Evolutionary conservation across 2,888 invertebrate genomes (phyloP).

Genomic region (Lumbricus terrestris): DNA sequence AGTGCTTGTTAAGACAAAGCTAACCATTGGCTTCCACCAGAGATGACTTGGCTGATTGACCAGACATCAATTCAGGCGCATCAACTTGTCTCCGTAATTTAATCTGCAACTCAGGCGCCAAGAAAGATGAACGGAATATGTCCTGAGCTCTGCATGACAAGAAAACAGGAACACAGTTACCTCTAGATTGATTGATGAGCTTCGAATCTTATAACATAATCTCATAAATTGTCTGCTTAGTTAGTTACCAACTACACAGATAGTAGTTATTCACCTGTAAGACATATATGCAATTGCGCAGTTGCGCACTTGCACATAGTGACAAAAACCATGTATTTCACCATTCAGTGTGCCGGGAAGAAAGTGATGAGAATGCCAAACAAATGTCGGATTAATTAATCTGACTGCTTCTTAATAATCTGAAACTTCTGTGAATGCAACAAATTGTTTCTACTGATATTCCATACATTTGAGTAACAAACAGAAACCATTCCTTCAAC

Average conservation of each 20-base stretch:
- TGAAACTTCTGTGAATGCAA: too few relatives aligned
- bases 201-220: neutral
- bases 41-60: neutral
- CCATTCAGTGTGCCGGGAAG: too few relatives aligned
- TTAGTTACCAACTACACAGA: neutral
- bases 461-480: too few relatives aligned
- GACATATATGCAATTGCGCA: too few relatives aligned
- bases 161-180: neutral
- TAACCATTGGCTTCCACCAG: neutral
- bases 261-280: too few relatives aligned
- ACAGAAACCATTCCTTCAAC: too few relatives aligned
- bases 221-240: neutral
- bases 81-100: slow-evolving; percentile 17
- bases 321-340: too few relatives aligned
- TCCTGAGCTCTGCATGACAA: slow-evolving; percentile 25
- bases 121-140: slow-evolving; percentile 24
- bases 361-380: too few relatives aligned
- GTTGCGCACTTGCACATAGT: too few relatives aligned
- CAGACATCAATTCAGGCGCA: neutral
- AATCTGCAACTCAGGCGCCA: slow-evolving; percentile 22
- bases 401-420: too few relatives aligned
- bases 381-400: too few relatives aligned
- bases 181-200: neutral
- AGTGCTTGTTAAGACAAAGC: neutral
- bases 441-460: too few relatives aligned